Evolutionary conservation across 2,888 invertebrate genomes (phyloP).

Genomic region (Phlogophora meticulosa): DNA sequence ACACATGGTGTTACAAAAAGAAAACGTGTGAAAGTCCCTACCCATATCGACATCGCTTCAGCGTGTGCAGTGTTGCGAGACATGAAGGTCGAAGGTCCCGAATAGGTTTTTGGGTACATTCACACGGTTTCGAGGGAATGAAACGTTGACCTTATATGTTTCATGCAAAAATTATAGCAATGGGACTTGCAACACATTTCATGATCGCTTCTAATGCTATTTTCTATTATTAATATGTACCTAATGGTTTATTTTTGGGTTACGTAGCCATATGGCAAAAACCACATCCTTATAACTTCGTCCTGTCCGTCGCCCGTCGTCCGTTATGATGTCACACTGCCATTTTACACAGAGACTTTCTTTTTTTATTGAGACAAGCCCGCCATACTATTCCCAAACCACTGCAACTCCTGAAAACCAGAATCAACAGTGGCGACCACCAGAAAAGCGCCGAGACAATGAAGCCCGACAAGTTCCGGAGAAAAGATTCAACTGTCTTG

Average conservation of each 20-base stretch:
- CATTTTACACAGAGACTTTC: too few species aligned
- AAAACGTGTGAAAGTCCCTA: neutral
- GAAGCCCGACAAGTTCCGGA: too few species aligned
- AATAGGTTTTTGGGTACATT: slow-evolving; percentile 23
- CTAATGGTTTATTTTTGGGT: neutral
- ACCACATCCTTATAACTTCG: too few species aligned
- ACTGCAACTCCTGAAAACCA: too few species aligned
- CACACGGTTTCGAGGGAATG: neutral
- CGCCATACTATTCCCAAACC: too few species aligned
- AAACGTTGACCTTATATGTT: neutral
- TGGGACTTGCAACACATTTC: neutral
- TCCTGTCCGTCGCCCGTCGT: too few species aligned
- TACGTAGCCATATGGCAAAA: too few species aligned
- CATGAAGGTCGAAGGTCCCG: slow-evolving; percentile 31
- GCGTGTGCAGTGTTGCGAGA: slow-evolving; percentile 38
- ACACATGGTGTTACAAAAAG: slow-evolving; percentile 9
- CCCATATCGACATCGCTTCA: slow-evolving; percentile 17
- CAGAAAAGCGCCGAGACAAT: too few species aligned
- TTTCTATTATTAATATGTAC: neutral
- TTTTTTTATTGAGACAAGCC: too few species aligned
- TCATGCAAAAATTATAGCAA: neutral
- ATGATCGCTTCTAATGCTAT: neutral
- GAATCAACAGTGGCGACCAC: too few species aligned
- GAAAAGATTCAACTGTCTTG: too few species aligned
- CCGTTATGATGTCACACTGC: too few species aligned